These are phyloP conservation scores for Sparidentex hasta DNA, from an alignment of 2,797 vertebrate species.

Conservation along the genomic window DNA sequence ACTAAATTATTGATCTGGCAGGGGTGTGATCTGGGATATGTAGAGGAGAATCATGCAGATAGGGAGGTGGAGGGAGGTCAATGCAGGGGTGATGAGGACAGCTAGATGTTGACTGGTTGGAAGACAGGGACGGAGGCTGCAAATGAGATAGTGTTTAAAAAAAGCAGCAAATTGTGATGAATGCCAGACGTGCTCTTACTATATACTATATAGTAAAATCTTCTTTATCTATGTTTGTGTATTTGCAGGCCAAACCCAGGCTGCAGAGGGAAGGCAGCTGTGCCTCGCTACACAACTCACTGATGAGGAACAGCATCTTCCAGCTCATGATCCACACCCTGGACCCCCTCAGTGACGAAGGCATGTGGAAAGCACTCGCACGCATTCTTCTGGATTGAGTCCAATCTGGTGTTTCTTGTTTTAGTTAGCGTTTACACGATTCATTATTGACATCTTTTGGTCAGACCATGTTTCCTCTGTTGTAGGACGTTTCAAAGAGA, in stretches of 20 bases:
- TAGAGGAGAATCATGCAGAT: no score
- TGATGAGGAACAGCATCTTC: constrained; percentile 99
- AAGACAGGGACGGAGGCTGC: no score
- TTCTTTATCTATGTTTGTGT: neutral
- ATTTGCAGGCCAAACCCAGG: constrained; percentile 90
- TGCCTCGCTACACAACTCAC: constrained; percentile 95
- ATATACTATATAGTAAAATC: neutral
- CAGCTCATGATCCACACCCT: constrained; percentile 99
- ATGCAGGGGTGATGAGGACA: no score
- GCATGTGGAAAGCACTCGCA: constrained; percentile 68
- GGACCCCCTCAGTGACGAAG: constrained; percentile 93
- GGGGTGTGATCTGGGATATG: no score
- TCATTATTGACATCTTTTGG: neutral
- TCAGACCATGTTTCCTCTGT: constrained; percentile 19
- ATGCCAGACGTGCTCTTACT: neutral
- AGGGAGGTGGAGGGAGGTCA: no score
- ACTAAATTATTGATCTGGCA: no score
- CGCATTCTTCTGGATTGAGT: neutral
- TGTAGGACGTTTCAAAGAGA: constrained; percentile 94
- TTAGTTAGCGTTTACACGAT: neutral
- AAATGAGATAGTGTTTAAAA: no score
- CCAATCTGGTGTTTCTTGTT: neutral
- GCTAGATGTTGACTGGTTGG: no score
- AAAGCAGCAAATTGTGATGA: neutral
- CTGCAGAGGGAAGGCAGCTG: constrained; percentile 96